Base-by-base conservation (phyloP, 2,888 invertebrate genomes). In the Rhagophthalmus giganteus region DNA sequence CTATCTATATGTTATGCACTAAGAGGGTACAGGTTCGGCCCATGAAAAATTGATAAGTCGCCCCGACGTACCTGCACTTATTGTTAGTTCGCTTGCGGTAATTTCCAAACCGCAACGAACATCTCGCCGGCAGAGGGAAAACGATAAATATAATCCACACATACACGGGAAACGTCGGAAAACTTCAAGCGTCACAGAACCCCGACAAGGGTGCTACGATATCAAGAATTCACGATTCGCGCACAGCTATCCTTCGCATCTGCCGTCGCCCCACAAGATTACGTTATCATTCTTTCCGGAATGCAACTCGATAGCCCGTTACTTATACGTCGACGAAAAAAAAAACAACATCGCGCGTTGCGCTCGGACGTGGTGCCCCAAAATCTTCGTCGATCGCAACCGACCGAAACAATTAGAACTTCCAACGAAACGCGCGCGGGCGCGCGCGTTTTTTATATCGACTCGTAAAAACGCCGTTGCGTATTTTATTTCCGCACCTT, bases 191-290 rank as follows among this genome's bases (percentile, higher is more conserved):
- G 16, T 14, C 13, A n/a, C 16, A n/a, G 27, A 20, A 15, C 12
- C 45, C 8, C 26, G 28, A 25, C 33, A 34, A 30, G 47, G 47
- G 47, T 48, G 40, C 34, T 28, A 40, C 34, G 33, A 47, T 48
- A 48, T 48, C 39, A 33, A 33, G 39, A 37, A 30, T 46, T 37
- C 46, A 46, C 46, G 34, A 44, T 34, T 34, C 34, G 33, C 34
- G 26, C 34, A 8, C 35, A 27, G 33, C 34, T 40, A 47, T 47
- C 47, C 47, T 46, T 47, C 47, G 10, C 47, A 40, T 39, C 47
- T 47, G 47, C 47, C 40, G 47, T 47, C 46, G 32, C 46, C 46
- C 46, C 32, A 25, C 12, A 46, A 38, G 46, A 46, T 46, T 46
- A 46, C 38, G 46, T 38, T 46, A 46, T 37, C 46, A 46, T 37